Base-by-base conservation (phyloP, 2,888 invertebrate genomes). In the Dryococelus australis region DNA sequence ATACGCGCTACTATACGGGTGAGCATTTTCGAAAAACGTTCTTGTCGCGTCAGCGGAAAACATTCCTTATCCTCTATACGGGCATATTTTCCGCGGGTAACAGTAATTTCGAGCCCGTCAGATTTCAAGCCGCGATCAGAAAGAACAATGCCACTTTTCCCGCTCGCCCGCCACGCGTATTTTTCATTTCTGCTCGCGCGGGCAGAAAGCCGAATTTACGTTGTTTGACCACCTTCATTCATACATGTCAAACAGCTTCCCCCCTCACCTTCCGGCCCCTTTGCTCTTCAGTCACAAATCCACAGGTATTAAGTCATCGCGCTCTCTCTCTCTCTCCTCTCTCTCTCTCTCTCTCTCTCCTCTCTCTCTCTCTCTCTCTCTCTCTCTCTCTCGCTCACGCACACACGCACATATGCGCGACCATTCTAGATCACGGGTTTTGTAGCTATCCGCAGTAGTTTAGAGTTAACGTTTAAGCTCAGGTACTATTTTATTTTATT, bases 131-230 rank as follows among this genome's bases (percentile, higher is more conserved):
- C 65, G 65, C 65, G 65, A 65, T 16, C 65, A n/a, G n/a, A 65
- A 24, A 65, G 65, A 65, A 65, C 65, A 65, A 20, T 24, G 65
- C 65, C 24, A 65, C 65, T 24, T 65, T 16, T 16, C 65, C 65
- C 20, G 65, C 65, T n/a, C 65, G 6, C 10, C 20, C 65, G 24
- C 65, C 65, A 20, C 65, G n/a, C 65, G 65, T 65, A 65, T 65
- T 65, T 65, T 65, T 65, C 65, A 65, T 24, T 65, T 65, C 65
- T 24, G 65, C 65, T n/a, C 10, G 65, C n/a, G 65, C 65, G 65
- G 65, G 65, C 65, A 65, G 65, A n/a, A 65, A 65, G 65, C 65
- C 65, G 24, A 65, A 65, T 65, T 65, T 65, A 65, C 65, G 65
- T 20, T 65, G 65, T 65, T 65, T 65, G 65, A 65, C 65, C 65